Evolutionary conservation across 2,113 vertebrate species (phyloP), one percentile per base, ranked within the genome.

Genomic region (Eulemur macaco): DNA sequence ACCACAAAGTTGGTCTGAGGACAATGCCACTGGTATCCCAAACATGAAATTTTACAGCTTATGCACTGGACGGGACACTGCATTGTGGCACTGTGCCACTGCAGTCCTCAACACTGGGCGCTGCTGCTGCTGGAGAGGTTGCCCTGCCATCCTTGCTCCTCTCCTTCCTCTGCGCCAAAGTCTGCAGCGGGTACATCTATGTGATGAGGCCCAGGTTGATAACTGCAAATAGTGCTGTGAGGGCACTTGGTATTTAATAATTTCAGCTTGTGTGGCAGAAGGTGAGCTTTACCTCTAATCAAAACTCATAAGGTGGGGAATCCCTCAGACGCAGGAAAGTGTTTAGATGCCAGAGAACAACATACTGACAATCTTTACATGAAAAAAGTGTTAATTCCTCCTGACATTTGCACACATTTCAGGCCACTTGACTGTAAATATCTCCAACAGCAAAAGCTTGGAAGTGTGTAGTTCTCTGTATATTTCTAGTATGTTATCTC

Each of bases 401-500:
- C 58, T 82, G 37, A 54, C 2, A 12, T 58, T 37, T 84, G 76
- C 58, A 80, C 25, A 34, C 1, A 54, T 85, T 85, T 95, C 20
- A 58, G 69, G 50, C 11, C 39, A 6, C 50, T 93, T 93, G 84
- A 73, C 69, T 27, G 8, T 58, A 86, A 69, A 39, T 2, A 66
- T 89, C 69, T 81, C 68, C 17, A 45, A 66, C 3, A 77, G 18
- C 9, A 52, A 66, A 74, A 80, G 29, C 12, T 91, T 88, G 58
- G 34, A 45, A 39, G 18, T 88, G 11, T 25, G 42, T 58, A n/a
- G 17, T 20, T 52, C 66, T 94, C 34, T 85, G 11, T 47, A 23
- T 92, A 66, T 95, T 88, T 89, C 69, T 21, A 56, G 42, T 87
- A 52, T 58, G 15, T 81, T 68, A 84, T 45, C 42, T 82, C 45